A percentile compares a stretch with the other conserved stretches of the same genome.
These are phyloP conservation scores for Caradrina kadenii DNA, from an alignment of 2,888 invertebrate species.

Conservation along the genomic window DNA sequence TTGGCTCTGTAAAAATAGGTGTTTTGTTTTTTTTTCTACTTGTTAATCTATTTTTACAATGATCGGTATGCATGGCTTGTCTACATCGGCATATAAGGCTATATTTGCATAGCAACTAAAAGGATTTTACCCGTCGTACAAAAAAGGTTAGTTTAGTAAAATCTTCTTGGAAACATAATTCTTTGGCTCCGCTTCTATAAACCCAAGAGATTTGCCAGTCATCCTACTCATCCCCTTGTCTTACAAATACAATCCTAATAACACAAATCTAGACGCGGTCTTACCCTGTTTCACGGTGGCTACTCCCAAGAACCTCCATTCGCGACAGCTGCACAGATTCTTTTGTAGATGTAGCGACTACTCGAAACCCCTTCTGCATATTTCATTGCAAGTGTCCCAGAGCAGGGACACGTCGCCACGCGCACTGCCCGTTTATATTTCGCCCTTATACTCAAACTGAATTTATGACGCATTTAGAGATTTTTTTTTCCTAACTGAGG, in stretches of 20 bases:
- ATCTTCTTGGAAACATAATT: conserved; percentile 9
- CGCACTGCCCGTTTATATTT: conserved; percentile 61
- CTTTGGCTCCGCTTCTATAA: background rate
- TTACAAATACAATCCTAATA: conserved; percentile 51
- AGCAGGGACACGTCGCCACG: conserved; percentile 55
- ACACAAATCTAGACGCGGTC: conserved; percentile 56
- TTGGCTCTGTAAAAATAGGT: background rate
- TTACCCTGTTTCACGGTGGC: conserved; percentile 63
- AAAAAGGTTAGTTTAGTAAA: background rate
- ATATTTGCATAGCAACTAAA: background rate
- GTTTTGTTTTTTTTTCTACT: background rate
- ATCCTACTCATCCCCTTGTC: conserved; percentile 47
- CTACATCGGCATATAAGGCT: background rate
- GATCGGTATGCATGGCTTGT: background rate
- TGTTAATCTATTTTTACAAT: background rate
- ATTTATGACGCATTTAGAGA: conserved; percentile 56
- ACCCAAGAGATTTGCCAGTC: conserved; percentile 38
- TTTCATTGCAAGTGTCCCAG: conserved; percentile 65
- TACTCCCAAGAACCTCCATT: conserved; percentile 46
- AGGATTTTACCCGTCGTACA: background rate
- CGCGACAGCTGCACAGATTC: conserved; percentile 58
- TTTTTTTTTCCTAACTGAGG: conserved; percentile 47
- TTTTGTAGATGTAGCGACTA: conserved; percentile 48
- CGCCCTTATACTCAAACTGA: conserved; percentile 58
- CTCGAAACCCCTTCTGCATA: conserved; percentile 62